Percentiles rank a stretch among this genome's conserved stretches.
Conservation (phyloP, 2,113 vertebrate genomes). For the Scalopus aquaticus region DNA sequence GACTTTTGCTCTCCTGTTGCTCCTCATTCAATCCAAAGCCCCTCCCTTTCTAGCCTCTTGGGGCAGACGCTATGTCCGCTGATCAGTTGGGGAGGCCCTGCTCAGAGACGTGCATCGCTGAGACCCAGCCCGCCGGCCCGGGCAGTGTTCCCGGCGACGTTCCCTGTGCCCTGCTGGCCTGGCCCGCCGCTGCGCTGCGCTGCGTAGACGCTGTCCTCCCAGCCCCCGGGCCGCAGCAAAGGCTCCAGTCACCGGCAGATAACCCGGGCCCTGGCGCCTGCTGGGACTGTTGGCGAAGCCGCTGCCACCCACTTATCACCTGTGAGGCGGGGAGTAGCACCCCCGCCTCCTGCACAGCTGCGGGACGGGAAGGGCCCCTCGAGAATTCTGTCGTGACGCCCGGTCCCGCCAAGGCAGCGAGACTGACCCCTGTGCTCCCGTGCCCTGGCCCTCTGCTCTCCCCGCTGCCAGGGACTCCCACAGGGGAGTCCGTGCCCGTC, state of each 20-base stretch:
- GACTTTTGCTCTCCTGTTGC: not conserved
- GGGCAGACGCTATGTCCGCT: not conserved
- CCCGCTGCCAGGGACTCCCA: no score
- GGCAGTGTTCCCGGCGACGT: no score
- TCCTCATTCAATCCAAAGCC: not conserved
- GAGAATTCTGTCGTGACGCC: not conserved
- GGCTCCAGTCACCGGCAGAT: not conserved
- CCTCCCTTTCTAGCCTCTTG: not conserved
- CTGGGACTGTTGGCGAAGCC: not conserved
- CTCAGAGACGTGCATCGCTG: not conserved
- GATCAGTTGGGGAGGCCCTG: not conserved
- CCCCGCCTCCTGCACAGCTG: not conserved
- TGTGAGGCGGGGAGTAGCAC: not conserved
- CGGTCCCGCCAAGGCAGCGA: not conserved
- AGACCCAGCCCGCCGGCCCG: no score
- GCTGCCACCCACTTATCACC: not conserved
- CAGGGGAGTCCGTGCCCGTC: no score
- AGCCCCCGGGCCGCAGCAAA: not conserved
- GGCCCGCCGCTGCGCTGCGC: no score
- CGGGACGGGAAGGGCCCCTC: not conserved
- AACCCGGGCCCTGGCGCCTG: not conserved
- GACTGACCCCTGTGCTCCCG: no score
- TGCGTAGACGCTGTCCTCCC: not conserved
- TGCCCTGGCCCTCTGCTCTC: not conserved
- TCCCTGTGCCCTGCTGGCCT: no score